Evolutionary conservation across 37 sponge, comb jelly and placozoan species (phyloP), one percentile per base, ranked within the genome.

Genomic region (Aplysina aerophoba): DNA sequence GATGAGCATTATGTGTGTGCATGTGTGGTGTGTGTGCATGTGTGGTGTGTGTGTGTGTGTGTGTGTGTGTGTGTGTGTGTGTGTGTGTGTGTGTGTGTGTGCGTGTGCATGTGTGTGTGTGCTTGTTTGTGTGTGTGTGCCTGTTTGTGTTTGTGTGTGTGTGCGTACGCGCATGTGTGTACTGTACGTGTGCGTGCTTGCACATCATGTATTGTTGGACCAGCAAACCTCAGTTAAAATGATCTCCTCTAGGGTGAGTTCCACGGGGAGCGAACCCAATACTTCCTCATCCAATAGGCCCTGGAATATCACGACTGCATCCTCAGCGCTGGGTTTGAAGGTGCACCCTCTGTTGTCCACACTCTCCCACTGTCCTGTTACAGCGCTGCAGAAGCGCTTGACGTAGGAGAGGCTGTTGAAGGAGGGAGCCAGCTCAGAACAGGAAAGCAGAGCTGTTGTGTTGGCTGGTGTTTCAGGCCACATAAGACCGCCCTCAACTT

Each of bases 271-370:
- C 6, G 50, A 44, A 44, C 50, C 8, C 50, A 44, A 44, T 44
- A 8, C 3, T 27, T 30, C 33, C 33, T 30, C 34, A 69, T 69
- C 6, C 17, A 69, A 25, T 5, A 17, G 13, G 1, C 71, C 71
- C 33, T 69, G 71, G 71, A 69, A 69, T 69, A 69, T 69, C 71
- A 69, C 28, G 35, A 69, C 17, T 31, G 71, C 71, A 31, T 69
- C 33, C 13, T 30, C 19, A 30, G 34, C 17, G 33, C 30, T 6
- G 4, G 71, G 34, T 4, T 30, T 69, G 27, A 35, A 31, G 6
- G 71, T 69, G 34, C 71, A 69, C 27, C 71, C 71, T 4, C 35
- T 69, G 33, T 30, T 34, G 71, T 69, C 71, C 71, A 69, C 71
- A n/a, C 28, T 35, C 17, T 30, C 71, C 71, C 71, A 69, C 34